Conservation (phyloP, 1,140 invertebrate genomes). For the Mesaphorura yosii region DNA sequence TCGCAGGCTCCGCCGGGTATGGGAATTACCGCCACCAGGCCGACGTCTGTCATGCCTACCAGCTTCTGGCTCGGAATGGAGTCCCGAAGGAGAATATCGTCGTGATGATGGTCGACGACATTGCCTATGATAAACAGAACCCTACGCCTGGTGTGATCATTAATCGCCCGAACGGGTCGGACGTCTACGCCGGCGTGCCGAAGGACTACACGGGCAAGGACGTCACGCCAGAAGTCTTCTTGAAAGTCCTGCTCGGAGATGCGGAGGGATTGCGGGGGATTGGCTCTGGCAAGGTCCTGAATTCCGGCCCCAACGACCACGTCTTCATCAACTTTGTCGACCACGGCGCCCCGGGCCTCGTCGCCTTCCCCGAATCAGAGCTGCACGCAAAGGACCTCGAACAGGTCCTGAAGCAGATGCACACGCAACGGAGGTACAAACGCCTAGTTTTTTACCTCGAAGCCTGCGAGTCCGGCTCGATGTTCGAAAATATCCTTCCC, state of each 20-base stretch:
- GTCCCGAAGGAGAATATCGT: conserved; percentile 48
- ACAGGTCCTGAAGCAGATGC: conserved; percentile 41
- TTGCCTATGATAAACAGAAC: conserved; percentile 46
- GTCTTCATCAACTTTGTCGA: conserved; percentile 56
- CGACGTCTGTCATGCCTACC: conserved; percentile 52
- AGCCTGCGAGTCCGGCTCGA: conserved; percentile 55
- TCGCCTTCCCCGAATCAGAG: conserved; percentile 44
- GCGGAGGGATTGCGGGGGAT: conserved; percentile 37
- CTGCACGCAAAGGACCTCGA: conserved; percentile 32
- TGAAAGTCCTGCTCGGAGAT: conserved; percentile 46
- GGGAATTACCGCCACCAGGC: conserved; percentile 51
- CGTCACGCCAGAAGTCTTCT: conserved; percentile 45
- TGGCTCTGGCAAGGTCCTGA: conserved; percentile 44
- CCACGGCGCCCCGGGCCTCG: conserved; percentile 49
- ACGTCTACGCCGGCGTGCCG: conserved; percentile 48
- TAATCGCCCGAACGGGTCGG: conserved; percentile 46
- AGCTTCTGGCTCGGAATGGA: conserved; percentile 46
- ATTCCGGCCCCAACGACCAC: conserved; percentile 48
- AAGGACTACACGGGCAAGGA: conserved; percentile 48
- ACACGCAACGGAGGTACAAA: conserved; percentile 37
- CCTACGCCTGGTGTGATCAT: conserved; percentile 47
- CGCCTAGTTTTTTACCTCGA: conserved; percentile 54
- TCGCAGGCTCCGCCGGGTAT: conserved; percentile 47
- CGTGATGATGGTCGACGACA: conserved; percentile 54
- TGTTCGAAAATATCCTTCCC: conserved; percentile 49